Evolutionary conservation across 2,113 vertebrate species (phyloP), one percentile per base, ranked within the genome.

Genomic region (Microtus pennsylvanicus): DNA sequence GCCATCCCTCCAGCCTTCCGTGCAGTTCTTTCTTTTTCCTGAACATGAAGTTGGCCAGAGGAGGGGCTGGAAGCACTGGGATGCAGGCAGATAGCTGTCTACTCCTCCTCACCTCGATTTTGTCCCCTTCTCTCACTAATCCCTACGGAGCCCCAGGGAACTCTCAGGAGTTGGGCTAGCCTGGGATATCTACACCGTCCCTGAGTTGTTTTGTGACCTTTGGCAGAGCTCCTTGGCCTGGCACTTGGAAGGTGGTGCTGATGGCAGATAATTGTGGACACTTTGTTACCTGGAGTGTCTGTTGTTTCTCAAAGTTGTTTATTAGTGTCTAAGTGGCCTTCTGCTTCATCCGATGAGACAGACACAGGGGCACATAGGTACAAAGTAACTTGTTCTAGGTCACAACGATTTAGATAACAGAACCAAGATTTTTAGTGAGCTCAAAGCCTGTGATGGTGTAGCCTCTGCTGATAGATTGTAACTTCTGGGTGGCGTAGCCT

Each of bases 271-370:
- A 24, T 19, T 4, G 10, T 7, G 33, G 52, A 82, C 2, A 0
- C 74, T 4, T 1, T 7, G 8, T 17, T 0, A 33, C 16, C 0
- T 55, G 0, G 2, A 8, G 89, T 3, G 50, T 52, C 30, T 12
- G 10, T 6, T 0, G 0, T 1, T 21, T 30, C 4, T 21, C 22
- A 65, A 1, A 22, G 30, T 13, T 0, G 45, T 30, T 45, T 30
- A 16, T 52, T 28, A 6, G 69, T 28, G 0, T 77, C 63, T 28
- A 9, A n/a, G 10, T 14, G 10, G 90, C 83, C 26, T 85, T 63
- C 0, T 47, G 28, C 9, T 45, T 50, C n/a, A 0, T 26, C 33
- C 26, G 30, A 72, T 58, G 26, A 63, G 13, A n/a, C 35, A 61
- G 38, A 12, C 19, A 7, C 30, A 52, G 47, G 11, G 17, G 9